phyloP scores from a whole-genome alignment of 2,888 invertebrate genomes.

The Xestoiulus laeticollis region DNA sequence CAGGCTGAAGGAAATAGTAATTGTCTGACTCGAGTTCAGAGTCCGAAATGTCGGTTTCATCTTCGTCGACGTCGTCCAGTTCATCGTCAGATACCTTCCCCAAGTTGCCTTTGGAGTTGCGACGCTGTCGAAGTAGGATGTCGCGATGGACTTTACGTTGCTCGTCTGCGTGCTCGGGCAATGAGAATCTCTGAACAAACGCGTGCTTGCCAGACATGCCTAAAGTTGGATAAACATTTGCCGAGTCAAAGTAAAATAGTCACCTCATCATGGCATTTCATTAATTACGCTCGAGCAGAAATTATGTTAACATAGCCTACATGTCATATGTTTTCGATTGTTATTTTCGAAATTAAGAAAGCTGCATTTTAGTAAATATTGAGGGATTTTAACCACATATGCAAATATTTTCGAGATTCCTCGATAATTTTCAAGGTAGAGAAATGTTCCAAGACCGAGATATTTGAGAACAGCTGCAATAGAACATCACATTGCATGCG shows the following conservation, averaged over 20 bases:
- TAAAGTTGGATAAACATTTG: constrained; percentile 55
- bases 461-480: too few relatives aligned
- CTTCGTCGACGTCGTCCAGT: constrained; percentile 59
- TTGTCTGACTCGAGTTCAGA: constrained; percentile 88
- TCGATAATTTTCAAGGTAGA: too few relatives aligned
- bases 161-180: constrained; percentile 88
- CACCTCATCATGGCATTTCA: too few relatives aligned
- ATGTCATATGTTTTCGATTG: too few relatives aligned
- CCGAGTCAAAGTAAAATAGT: background rate
- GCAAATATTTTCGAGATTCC: too few relatives aligned
- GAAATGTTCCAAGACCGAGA: too few relatives aligned
- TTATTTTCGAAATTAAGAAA: too few relatives aligned
- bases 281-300: background rate
- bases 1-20: constrained; percentile 89
- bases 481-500: background rate
- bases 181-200: constrained; percentile 79
- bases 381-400: too few relatives aligned
- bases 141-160: constrained; percentile 86
- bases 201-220: constrained; percentile 81
- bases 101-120: constrained; percentile 60
- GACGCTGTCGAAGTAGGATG: constrained; percentile 64
- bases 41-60: constrained; percentile 66
- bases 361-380: too few relatives aligned
- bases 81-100: constrained; percentile 57
- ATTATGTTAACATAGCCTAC: background rate